A percentile compares a stretch with the other conserved stretches of the same genome.
phyloP scores from a whole-genome alignment of 1,140 invertebrate species.

The Mya arenaria region DNA sequence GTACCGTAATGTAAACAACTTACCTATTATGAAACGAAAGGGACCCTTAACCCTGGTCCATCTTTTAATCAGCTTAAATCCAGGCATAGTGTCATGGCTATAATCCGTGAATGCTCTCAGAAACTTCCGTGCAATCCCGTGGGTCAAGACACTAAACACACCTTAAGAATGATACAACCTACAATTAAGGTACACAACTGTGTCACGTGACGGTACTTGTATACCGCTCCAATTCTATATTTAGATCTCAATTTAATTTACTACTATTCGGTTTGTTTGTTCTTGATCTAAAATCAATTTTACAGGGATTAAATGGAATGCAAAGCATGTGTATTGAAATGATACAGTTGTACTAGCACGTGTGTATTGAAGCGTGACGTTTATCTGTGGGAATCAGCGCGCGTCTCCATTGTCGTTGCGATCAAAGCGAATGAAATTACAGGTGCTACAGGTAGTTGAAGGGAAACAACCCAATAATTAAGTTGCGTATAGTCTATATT shows the following conservation, averaged over 20 bases:
- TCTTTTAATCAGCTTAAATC: not conserved
- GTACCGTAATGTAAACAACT: not conserved
- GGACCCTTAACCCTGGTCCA: not conserved
- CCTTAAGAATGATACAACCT: conserved; percentile 2
- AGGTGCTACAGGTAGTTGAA: conserved; percentile 41
- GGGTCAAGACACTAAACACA: conserved; percentile 20
- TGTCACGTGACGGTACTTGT: conserved; percentile 25
- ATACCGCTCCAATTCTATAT: conserved; percentile 15
- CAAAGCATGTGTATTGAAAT: not conserved
- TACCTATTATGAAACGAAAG: conserved; percentile 25
- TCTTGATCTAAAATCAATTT: not conserved
- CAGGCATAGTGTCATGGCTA: not conserved
- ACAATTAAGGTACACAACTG: conserved; percentile 36
- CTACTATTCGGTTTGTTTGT: not conserved
- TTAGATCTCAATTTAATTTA: not conserved
- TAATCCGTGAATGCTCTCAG: not conserved
- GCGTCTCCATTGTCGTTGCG: too few relatives aligned
- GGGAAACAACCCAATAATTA: conserved; percentile 13
- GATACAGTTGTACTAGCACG: too few relatives aligned
- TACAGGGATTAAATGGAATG: not conserved
- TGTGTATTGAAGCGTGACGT: too few relatives aligned
- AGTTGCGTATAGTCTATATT: too few relatives aligned
- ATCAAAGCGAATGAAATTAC: too few relatives aligned
- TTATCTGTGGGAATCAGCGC: too few relatives aligned
- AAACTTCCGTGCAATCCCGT: conserved; percentile 24